Conservation (phyloP, 2,113 vertebrate species). For the Notarius lentiginosus region DNA sequence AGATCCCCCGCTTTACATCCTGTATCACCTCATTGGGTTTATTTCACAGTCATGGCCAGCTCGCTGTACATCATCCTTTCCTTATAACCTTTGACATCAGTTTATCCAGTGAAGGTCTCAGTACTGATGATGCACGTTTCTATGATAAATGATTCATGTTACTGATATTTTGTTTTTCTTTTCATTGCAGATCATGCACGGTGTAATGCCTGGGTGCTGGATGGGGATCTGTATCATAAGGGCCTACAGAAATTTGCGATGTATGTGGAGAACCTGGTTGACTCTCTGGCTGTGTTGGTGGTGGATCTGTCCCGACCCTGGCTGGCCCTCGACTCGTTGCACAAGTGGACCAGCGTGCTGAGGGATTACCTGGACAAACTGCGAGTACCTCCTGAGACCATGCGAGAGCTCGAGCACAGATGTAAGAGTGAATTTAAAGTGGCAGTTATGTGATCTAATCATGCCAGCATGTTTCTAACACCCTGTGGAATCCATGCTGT, state of each 20-base stretch:
- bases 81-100: neutral
- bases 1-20: too few relatives aligned
- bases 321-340: slow-evolving; percentile 93
- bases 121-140: neutral
- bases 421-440: slow-evolving; percentile 74
- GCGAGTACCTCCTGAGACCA: slow-evolving; percentile 90
- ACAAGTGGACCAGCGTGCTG: slow-evolving; percentile 95
- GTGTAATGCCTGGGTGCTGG: slow-evolving; percentile 96
- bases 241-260: slow-evolving; percentile 93
- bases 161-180: neutral
- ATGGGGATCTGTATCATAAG: slow-evolving; percentile 97
- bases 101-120: neutral
- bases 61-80: too few relatives aligned
- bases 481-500: too few relatives aligned
- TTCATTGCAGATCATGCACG: slow-evolving; percentile 84
- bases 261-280: slow-evolving; percentile 80
- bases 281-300: slow-evolving; percentile 86
- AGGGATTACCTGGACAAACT: slow-evolving; percentile 95
- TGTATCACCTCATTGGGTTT: too few relatives aligned
- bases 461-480: too few relatives aligned
- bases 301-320: slow-evolving; percentile 97
- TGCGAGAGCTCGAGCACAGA: slow-evolving; percentile 94
- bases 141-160: neutral
- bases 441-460: neutral
- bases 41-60: too few relatives aligned